Base-by-base conservation (phyloP, 2,113 vertebrate genomes). In the Zosterops borbonicus region DNA sequence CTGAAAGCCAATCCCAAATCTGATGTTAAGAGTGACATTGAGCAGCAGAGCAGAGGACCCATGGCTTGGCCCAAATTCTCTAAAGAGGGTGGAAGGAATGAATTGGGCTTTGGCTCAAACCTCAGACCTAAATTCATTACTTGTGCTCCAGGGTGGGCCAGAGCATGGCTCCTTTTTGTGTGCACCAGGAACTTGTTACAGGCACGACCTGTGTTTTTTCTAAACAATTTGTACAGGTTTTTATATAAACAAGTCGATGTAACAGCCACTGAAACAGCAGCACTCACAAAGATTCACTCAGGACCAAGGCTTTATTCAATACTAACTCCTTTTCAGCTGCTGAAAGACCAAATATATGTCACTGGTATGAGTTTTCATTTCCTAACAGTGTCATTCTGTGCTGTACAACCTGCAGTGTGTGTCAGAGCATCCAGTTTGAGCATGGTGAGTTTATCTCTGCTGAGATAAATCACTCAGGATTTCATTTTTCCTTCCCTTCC, bases 231-330 rank as follows among this genome's bases (percentile, higher is more conserved):
- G 47, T 19, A 4, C 50, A 46, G 37, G 3, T 28, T 80, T 88
- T 91, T n/a, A 27, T 1, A 1, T 23, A 76, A 68, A 60, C 12
- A 50, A 74, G n/a, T 41, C 0, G 0, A 53, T 21, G 17, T 3
- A 37, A 14, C 19, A 31, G 18, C 37, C 31, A 9, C 75, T 55
- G 14, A 25, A 59, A 28, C 5, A 47, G 37, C 29, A 76, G 9
- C 18, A 4, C 59, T 76, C 70, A 44, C 14, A 67, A 75, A 68
- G 20, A 79, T 5, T 44, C 42, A 39, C n/a, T 56, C 73, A 53
- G n/a, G 19, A 41, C 2, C 4, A n/a, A 69, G 15, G 14, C 46
- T 27, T 65, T 15, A 22, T 33, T 87, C 73, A 42, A 58, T 31
- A 5, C 24, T 58, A 74, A 18, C 14, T 71, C 82, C 19, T 50